Evolutionary conservation across 2,797 vertebrate species (phyloP), one percentile per base, ranked within the genome.

Genomic region (Neosilurus mollespiculum): DNA sequence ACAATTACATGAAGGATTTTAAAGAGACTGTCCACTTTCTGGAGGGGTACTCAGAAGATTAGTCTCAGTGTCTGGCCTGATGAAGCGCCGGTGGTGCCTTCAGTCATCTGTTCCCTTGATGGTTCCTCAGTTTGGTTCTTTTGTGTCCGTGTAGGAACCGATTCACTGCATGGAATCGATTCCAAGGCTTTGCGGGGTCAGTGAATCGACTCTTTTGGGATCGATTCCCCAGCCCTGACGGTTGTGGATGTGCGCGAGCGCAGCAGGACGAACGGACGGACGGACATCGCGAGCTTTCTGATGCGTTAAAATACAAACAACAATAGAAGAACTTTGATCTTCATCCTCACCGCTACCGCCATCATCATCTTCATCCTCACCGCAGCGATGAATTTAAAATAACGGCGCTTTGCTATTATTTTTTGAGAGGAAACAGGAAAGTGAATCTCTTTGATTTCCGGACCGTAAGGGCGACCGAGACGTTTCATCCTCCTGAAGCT

Each of bases 241-340:
- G 59, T 64, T 51, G 61, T 30, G n/a, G 77, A 79, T 65, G 61
- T 54, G 77, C 61, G 22, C 62, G n/a, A 65, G 77, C 61, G 77
- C 43, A 65, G 24, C 61, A 65, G 61, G 77, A 53, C 61, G 24
- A 75, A 24, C 58, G 12, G 34, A 49, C 58, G 12, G 34, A 49
- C 34, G 22, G 30, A n/a, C 30, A 43, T 22, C 73, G 20, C 73
- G 58, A 77, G 34, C 72, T 58, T 20, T 11, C 43, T 65, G 16
- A 78, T 54, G n/a, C 77, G n/a, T 79, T 53, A 53, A 79, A 61
- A 24, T 1, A 37, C 1, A 77, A 37, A 76, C 10, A 76, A 58
- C 9, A 37, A 18, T 43, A 11, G 15, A 51, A 51, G 4, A 79
- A 0, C 49, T 9, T 65, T 43, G 20, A 43, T 37, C 22, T 30